Percentiles rank a stretch among this genome's conserved stretches.
Conservation (phyloP, 2,797 vertebrate species). For the Margarornis squamiger region DNA sequence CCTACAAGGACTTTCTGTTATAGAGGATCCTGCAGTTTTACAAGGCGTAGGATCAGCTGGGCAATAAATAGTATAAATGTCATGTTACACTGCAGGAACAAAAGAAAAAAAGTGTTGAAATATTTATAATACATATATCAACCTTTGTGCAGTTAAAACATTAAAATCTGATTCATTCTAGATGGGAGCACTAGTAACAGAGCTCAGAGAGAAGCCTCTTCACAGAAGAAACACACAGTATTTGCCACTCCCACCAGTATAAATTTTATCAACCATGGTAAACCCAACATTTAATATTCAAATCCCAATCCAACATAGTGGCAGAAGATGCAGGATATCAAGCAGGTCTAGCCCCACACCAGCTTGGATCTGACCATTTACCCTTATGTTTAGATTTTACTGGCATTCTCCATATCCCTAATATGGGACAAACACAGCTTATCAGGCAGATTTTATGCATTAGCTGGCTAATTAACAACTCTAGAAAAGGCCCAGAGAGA, state of each 20-base stretch:
- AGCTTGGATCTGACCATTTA: background rate
- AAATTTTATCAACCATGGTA: background rate
- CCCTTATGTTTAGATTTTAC: background rate
- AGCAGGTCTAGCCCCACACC: background rate
- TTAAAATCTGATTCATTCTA: background rate
- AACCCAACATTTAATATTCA: background rate
- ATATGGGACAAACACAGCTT: fast-evolving
- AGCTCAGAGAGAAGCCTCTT: background rate
- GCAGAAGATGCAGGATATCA: background rate
- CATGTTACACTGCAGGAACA: background rate
- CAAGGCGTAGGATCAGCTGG: background rate
- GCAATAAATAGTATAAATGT: conserved; percentile 19
- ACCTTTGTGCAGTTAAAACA: background rate
- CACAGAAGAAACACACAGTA: background rate
- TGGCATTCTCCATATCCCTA: background rate
- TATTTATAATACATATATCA: background rate
- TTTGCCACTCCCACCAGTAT: background rate
- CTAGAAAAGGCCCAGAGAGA: background rate
- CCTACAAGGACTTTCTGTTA: background rate
- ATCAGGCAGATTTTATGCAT: background rate
- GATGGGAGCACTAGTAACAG: background rate
- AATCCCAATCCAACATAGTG: background rate
- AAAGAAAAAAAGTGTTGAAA: background rate
- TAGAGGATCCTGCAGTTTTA: background rate
- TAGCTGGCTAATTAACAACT: background rate